Base-by-base conservation (phyloP, 2,888 invertebrate species). In the Galerucella calmariensis region DNA sequence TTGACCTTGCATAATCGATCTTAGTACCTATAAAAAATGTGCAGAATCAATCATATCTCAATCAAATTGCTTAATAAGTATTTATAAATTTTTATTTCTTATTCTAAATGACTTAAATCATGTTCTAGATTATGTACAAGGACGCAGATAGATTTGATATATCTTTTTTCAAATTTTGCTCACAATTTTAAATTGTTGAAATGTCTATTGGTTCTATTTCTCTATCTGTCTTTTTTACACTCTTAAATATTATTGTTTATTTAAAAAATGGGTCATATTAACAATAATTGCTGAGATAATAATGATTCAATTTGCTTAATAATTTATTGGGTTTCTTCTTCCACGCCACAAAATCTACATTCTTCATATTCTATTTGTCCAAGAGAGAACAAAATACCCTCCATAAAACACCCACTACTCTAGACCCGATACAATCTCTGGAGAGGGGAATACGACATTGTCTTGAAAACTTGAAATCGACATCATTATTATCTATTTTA, bases 21-120 rank as follows among this genome's bases (percentile, higher is more conserved):
- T 65, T 48, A 65, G 46, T 46, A 65, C 46, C 63, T 41, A 16
- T 62, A 20, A 65, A 44, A 46, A 46, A 46, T 61, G 41, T 20
- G 46, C 63, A 65, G 44, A 65, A 44, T 46, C 44, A 46, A 65
- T 44, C 46, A 65, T 65, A 65, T 65, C 63, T 56, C 20, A 65
- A 65, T 65, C 63, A 65, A 65, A 65, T 41, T 65, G 46, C 16
- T 65, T 65, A 46, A 35, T 62, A 35, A 27, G 10, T 65, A 65
- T 62, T 62, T 62, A 16, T 62, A 62, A 6, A 62, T 35, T 62
- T 62, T 62, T 20, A 56, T 56, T 62, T 62, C 35, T 41, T n/a
- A 41, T 41, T n/a, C n/a, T 62, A 41, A 41, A 41, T 62, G 14
- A 41, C 16, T 14, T 62, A 2, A 61, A 61, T 61, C 27, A 61